Evolutionary conservation across 92 coral and sea anemone species (phyloP), one percentile per base, ranked within the genome.

Genomic region (Anthopleura xanthogrammica): DNA sequence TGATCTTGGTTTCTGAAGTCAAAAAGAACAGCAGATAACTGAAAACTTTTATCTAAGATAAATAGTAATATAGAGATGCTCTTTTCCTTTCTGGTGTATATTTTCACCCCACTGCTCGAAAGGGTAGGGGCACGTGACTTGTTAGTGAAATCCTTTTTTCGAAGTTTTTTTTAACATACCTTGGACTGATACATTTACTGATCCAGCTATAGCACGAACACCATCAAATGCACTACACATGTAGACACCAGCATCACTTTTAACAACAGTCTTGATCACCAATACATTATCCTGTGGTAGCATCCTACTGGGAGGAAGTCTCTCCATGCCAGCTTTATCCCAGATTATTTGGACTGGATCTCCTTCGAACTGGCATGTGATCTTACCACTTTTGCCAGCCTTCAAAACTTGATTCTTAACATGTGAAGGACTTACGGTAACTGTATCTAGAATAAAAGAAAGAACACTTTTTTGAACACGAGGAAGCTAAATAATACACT

Each of bases 301-400:
- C 75, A 85, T 48, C 4, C 88, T 77, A 55, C 92, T 83, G 4
- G 79, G 70, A 7, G 90, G 87, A 0, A 93, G 81, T 16, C 77
- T 78, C 4, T 84, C 73, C 79, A 75, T 2, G 19, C 91, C 93
- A 12, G 79, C 57, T 56, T 93, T 93, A 58, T 79, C 78, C 98
- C 98, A 93, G 10, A 88, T 77, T 41, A 91, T 86, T 70, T 93
- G 98, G 16, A 88, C 87, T n/a, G 93, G 90, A 39, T 87, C 85
- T 22, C 98, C 98, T 13, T 76, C 84, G 68, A 93, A 89, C 60
- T 75, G 86, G 79, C 98, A 93, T 3, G 56, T 79, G 14, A 93
- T 76, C 43, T 82, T 84, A 39, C 93, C 95, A n/a, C 74, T 58
- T 76, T 86, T 87, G 20, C 98, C 95, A 12, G 87, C 83, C 43